Evolutionary conservation across 2,797 vertebrate species (phyloP).

Genomic region (Gymnodraco acuticeps): DNA sequence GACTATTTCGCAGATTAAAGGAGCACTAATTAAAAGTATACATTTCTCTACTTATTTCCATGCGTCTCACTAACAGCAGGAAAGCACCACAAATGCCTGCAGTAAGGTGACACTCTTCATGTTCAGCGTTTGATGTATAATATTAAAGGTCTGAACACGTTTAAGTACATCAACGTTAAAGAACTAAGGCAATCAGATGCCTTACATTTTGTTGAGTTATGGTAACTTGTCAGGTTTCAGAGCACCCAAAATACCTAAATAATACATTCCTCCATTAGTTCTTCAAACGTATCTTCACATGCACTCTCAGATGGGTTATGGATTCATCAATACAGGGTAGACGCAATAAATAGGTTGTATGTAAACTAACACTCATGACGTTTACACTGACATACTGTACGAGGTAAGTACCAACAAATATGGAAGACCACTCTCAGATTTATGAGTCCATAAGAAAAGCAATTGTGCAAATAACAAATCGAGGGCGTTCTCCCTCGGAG

Average conservation of each 20-base stretch:
- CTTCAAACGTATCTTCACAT: conserved; percentile 25
- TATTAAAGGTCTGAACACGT: no score
- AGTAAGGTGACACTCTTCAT: no score
- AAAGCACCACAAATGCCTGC: no score
- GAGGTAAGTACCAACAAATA: conserved; percentile 61
- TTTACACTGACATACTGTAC: conserved; percentile 29
- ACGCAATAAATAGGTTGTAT: conserved; percentile 59
- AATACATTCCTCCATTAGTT: conserved; percentile 22
- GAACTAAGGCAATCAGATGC: no score
- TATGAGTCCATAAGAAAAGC: conserved; percentile 49
- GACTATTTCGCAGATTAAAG: no score
- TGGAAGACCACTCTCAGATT: conserved; percentile 67
- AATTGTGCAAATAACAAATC: conserved; percentile 74
- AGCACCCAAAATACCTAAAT: conserved; percentile 23
- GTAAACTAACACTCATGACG: conserved; percentile 48
- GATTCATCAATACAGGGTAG: conserved; percentile 21
- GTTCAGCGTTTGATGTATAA: no score
- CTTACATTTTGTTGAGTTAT: no score
- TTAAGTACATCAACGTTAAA: no score
- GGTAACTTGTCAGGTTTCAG: neutral
- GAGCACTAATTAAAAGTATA: no score
- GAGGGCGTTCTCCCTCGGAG: conserved; percentile 48
- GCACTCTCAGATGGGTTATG: conserved; percentile 36
- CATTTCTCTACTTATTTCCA: no score
- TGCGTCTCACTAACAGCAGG: no score